Evolutionary conservation across 2,888 invertebrate species (phyloP), one percentile per base, ranked within the genome.

Genomic region (Microctonus brassicae): DNA sequence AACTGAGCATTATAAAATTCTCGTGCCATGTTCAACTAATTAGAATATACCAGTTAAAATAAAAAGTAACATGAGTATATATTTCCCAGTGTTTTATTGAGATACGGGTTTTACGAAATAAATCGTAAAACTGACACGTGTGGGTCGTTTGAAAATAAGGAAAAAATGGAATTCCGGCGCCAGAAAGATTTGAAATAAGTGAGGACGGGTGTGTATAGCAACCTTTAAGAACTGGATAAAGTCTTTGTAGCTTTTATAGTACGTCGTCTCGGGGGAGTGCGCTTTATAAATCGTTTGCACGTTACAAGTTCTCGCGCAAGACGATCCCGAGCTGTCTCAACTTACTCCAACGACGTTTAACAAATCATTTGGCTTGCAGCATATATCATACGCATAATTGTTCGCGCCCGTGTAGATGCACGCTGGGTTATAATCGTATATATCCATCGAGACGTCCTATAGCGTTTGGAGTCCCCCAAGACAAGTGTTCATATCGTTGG

Each of bases 221-320:
- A 78, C 74, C 69, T 71, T 76, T 75, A 78, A 76, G 73, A 75
- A 81, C 76, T 74, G 71, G 78, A 79, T 29, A 78, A 78, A 78
- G 75, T 72, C 39, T 39, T 42, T 26, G 58, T 33, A 36, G 33
- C 47, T 63, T n/a, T 65, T 39, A 39, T 62, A 39, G 20, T 62
- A 39, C 11, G 61, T 58, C 53, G 65, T 20, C 74, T 76, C 74
- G 77, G 75, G 77, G 77, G 75, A 76, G 77, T 66, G 67, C 72
- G 70, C 55, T 80, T 82, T 83, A 86, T 86, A 85, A 86, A 86
- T 85, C 82, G 84, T 80, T 80, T 81, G 80, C 82, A 81, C 80
- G 80, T 78, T 83, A 83, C 57, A 66, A 29, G 47, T 82, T 76
- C 76, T 77, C 63, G 52, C 64, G 64, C 64, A 24, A 52, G 34